phyloP scores from a whole-genome alignment of 2,888 invertebrate species.

The Ectropis crepuscularia region DNA sequence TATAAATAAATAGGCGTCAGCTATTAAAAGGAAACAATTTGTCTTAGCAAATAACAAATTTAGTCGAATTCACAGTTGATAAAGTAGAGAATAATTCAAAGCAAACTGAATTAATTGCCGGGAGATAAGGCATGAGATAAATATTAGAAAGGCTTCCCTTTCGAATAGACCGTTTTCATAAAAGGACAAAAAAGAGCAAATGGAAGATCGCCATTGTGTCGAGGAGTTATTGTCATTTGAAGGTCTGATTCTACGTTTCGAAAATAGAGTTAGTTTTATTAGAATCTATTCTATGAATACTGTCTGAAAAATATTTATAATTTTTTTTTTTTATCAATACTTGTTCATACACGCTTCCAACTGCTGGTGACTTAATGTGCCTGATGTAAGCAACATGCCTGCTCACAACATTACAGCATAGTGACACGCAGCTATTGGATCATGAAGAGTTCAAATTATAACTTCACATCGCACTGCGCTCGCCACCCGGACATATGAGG shows the following conservation, averaged over 20 bases:
- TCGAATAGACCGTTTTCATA: constrained; percentile 40
- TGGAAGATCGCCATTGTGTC: constrained; percentile 18
- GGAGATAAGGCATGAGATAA: constrained; percentile 60
- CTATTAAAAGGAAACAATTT: constrained; percentile 34
- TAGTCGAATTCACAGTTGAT: constrained; percentile 54
- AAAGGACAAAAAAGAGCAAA: constrained; percentile 25
- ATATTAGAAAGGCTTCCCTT: constrained; percentile 50
- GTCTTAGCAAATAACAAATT: constrained; percentile 47
- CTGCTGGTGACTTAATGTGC: too few species aligned
- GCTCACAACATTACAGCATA: too few species aligned
- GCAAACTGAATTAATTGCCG: constrained; percentile 64
- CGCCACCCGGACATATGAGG: too few species aligned
- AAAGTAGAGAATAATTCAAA: constrained; percentile 56
- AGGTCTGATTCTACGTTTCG: constrained; percentile 8
- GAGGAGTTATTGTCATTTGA: constrained; percentile 13
- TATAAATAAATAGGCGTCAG: constrained; percentile 33
- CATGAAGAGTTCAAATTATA: too few species aligned
- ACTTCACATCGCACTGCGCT: too few species aligned
- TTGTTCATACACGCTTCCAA: too few species aligned
- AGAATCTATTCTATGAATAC: too few species aligned
- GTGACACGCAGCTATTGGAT: too few species aligned
- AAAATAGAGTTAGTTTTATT: too few species aligned
- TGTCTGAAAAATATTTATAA: too few species aligned
- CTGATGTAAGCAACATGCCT: too few species aligned
- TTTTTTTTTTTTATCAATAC: too few species aligned